phyloP scores from a whole-genome alignment of 2,888 invertebrate genomes.

The Glyphotaelius pellucidus region DNA sequence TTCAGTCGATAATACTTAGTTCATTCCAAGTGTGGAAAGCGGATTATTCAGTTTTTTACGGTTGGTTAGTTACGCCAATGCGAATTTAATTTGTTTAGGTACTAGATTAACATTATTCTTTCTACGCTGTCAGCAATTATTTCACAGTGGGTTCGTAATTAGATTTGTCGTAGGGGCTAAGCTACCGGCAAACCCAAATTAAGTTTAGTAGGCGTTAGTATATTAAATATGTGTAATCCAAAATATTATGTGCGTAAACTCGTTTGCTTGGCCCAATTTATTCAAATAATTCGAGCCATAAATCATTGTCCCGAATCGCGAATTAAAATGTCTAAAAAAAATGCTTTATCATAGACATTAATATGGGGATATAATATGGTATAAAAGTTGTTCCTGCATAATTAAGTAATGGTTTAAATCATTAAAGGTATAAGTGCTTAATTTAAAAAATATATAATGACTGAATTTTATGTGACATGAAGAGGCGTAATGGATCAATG shows the following conservation, averaged over 20 bases:
- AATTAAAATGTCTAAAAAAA: background rate
- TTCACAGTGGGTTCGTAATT: background rate
- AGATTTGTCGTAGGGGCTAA: background rate
- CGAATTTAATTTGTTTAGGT: background rate
- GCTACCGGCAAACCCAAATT: background rate
- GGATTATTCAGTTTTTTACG: background rate
- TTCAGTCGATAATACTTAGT: background rate
- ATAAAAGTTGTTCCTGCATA: background rate
- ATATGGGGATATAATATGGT: background rate
- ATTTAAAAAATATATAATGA: background rate
- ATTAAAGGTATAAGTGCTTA: background rate
- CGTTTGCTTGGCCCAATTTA: background rate
- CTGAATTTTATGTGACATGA: background rate
- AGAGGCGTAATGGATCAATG: background rate
- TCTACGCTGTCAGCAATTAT: background rate
- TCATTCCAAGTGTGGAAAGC: background rate
- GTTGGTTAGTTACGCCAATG: background rate
- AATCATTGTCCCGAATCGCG: background rate
- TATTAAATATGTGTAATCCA: background rate
- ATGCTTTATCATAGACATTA: background rate
- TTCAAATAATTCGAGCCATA: background rate
- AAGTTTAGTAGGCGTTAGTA: background rate
- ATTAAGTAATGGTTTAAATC: background rate
- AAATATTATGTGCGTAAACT: background rate
- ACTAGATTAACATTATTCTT: background rate